phyloP scores from a whole-genome alignment of 2,888 invertebrate genomes.

The Rotaria magnacalcarata region DNA sequence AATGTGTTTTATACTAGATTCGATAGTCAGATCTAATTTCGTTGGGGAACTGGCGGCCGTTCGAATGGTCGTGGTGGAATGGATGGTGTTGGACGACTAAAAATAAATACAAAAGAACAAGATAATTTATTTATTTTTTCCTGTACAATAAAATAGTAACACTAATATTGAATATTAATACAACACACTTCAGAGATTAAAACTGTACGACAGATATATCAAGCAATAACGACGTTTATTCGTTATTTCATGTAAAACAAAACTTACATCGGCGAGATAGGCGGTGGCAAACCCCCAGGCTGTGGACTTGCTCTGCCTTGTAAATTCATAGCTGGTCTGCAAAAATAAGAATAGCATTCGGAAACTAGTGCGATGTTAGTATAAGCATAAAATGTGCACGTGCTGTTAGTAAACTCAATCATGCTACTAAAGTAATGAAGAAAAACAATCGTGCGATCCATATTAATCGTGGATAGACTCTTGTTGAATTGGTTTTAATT shows the following conservation, averaged over 20 bases:
- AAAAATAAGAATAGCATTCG: conserved; percentile 1
- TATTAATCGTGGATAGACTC: background rate
- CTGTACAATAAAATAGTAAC: background rate
- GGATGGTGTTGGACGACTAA: conserved; percentile 7
- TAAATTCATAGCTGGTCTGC: conserved; percentile 2
- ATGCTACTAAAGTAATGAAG: background rate
- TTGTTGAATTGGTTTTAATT: too few relatives aligned
- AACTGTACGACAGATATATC: too few relatives aligned
- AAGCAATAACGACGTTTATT: background rate
- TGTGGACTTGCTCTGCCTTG: conserved; percentile 25
- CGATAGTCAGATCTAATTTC: conserved; percentile 6
- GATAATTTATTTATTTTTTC: background rate
- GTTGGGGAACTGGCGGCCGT: conserved; percentile 32
- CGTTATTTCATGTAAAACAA: background rate
- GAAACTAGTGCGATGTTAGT: background rate
- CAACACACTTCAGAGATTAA: too few relatives aligned
- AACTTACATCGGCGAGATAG: conserved; percentile 11
- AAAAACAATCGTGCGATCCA: background rate
- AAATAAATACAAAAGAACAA: background rate
- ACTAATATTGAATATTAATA: background rate
- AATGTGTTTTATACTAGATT: background rate
- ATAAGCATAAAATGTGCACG: background rate
- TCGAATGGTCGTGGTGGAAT: conserved; percentile 28
- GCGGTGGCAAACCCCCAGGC: conserved; percentile 15
- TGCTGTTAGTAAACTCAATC: background rate